These are phyloP conservation scores for chimpanzee (Pan troglodytes) DNA, from an alignment of 2,113 vertebrate genomes.

Conservation along the genomic window NHGRI_mPanTro3-v2.1_pri NC_072421.2:130766001-130766500, in stretches of 20 bases:
- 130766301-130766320: neutral
- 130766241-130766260: neutral
- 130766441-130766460: neutral
- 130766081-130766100: slow-evolving; percentile 93
- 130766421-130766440: neutral
- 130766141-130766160: slow-evolving; percentile 86
- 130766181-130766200: slow-evolving; percentile 38
- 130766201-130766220: neutral
- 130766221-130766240: slow-evolving; percentile 31
- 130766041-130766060: slow-evolving; percentile 86
- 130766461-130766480: neutral
- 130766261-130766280: slow-evolving; percentile 24
- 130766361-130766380: neutral
- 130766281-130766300: neutral
- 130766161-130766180: neutral
- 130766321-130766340: neutral
- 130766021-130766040: slow-evolving; percentile 93
- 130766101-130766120: slow-evolving; percentile 99
- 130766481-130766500: neutral
- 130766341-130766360: neutral
- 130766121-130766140: slow-evolving; percentile 97
- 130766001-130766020: slow-evolving; percentile 92
- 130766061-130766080: slow-evolving; percentile 90
- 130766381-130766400: neutral
- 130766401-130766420: neutral